Base-by-base conservation (phyloP, 2,113 vertebrate genomes). In the Pseudorhombus dupliciocellatus region DNA sequence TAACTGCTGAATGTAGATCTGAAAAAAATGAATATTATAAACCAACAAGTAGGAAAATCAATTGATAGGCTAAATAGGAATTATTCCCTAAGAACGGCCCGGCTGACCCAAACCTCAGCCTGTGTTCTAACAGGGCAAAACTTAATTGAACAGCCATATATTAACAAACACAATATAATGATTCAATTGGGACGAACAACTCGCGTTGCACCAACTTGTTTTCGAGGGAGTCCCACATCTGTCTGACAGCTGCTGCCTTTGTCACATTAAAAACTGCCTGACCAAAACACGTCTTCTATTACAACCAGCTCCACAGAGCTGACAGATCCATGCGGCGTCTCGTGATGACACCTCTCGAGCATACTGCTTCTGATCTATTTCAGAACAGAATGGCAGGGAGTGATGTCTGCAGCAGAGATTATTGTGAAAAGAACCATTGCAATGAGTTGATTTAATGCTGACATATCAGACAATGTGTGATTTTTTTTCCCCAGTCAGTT, bases 311-410 rank as follows among this genome's bases (percentile, higher is more conserved):
- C 63, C 31, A 62, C 42, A 57, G 54, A 55, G 76, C 48, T 66
- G 54, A 75, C 46, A 75, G 58, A 68, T 46, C 46, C 46, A 7
- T 62, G 52, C 34, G 66, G 42, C 42, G 42, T 46, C 58, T 25
- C 66, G 40, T 24, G 62, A 77, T 60, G 64, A 70, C 34, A 68
- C 71, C 46, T 79, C 52, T 79, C 58, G 54, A 72, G 48, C 58
- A 59, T 63, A 76, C 60, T 52, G 63, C 79, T 82, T 82, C 81
- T 77, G 65, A 77, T 79, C 77, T 55, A 8, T 70, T 70, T 48
- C 74, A 30, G 30, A 77, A 48, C 24, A 58, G 26, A 75, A 70
- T 66, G 22, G 60, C 15, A 60, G 64, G 64, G 56, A 34, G 55
- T 24, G 53, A 56, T 25, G 20, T 40, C 56, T 34, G 54, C 57